Evolutionary conservation across 2,797 vertebrate species (phyloP).

Genomic region (Tokudaia tokunoshimensis): DNA sequence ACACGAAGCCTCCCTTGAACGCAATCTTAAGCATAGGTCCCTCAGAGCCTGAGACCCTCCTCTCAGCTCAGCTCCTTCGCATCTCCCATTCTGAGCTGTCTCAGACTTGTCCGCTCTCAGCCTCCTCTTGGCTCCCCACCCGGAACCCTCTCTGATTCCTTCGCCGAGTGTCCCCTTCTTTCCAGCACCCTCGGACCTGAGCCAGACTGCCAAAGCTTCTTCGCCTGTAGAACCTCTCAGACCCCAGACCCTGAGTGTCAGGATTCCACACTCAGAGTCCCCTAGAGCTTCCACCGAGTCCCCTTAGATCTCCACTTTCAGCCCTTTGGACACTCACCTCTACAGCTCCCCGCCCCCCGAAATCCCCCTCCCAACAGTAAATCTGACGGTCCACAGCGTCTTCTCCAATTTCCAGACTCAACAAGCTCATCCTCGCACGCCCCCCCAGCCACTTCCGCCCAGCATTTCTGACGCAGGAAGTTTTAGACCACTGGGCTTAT

Average conservation of each 20-base stretch:
- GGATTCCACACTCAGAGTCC: neutral
- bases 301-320: neutral
- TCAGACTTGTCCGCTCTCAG: neutral
- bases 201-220: neutral
- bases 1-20: neutral
- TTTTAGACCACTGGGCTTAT: slow-evolving; percentile 52
- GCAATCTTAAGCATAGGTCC: neutral
- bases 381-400: slow-evolving; percentile 57
- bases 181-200: neutral
- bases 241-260: neutral
- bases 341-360: neutral
- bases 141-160: neutral
- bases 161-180: neutral
- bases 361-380: neutral
- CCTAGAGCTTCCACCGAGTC: neutral
- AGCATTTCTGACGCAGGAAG: neutral
- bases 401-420: slow-evolving; percentile 62
- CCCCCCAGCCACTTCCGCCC: slow-evolving; percentile 59
- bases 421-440: neutral
- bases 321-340: neutral
- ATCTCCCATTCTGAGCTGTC: neutral
- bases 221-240: neutral
- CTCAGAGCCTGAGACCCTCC: neutral
- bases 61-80: neutral
- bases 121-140: neutral